These are phyloP conservation scores for Onthophagus taurus DNA, from an alignment of 1,140 invertebrate species.

Conservation along the genomic window DNA sequence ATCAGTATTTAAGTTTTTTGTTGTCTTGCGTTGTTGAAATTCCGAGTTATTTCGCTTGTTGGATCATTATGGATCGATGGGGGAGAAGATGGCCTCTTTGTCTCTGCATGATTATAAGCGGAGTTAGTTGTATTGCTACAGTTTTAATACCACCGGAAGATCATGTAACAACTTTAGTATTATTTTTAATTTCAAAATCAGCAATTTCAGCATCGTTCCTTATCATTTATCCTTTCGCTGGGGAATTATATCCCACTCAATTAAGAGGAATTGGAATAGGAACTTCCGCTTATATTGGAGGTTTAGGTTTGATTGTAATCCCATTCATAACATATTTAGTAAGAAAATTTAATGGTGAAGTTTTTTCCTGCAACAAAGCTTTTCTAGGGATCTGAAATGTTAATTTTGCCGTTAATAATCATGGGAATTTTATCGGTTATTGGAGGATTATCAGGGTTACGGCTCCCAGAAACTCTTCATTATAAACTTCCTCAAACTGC, in stretches of 20 bases:
- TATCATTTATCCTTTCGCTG: conserved; percentile 84
- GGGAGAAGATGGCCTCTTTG: conserved; percentile 75
- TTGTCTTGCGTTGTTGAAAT: conserved; percentile 74
- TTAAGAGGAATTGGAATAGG: conserved; percentile 77
- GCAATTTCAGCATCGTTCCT: conserved; percentile 83
- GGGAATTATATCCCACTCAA: conserved; percentile 80
- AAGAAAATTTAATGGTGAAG: conserved; percentile 37
- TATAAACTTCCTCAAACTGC: conserved; percentile 70
- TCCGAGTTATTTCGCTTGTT: conserved; percentile 74
- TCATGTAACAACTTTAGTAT: conserved; percentile 56
- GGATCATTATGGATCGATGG: conserved; percentile 76
- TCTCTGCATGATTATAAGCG: conserved; percentile 72
- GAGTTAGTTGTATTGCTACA: conserved; percentile 70
- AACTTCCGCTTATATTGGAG: conserved; percentile 80
- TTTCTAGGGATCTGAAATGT: conserved; percentile 71
- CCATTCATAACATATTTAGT: conserved; percentile 85
- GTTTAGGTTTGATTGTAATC: conserved; percentile 77
- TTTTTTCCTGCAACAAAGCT: too few species aligned
- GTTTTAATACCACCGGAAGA: conserved; percentile 67
- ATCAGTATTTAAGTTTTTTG: conserved; percentile 79
- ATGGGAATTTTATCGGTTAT: conserved; percentile 70
- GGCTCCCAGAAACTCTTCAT: conserved; percentile 73
- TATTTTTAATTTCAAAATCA: conserved; percentile 82
- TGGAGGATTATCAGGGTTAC: conserved; percentile 65
- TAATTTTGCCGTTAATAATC: conserved; percentile 71